Conservation (phyloP, 2,113 vertebrate genomes). For the Chamaetylas fuelleborni region DNA sequence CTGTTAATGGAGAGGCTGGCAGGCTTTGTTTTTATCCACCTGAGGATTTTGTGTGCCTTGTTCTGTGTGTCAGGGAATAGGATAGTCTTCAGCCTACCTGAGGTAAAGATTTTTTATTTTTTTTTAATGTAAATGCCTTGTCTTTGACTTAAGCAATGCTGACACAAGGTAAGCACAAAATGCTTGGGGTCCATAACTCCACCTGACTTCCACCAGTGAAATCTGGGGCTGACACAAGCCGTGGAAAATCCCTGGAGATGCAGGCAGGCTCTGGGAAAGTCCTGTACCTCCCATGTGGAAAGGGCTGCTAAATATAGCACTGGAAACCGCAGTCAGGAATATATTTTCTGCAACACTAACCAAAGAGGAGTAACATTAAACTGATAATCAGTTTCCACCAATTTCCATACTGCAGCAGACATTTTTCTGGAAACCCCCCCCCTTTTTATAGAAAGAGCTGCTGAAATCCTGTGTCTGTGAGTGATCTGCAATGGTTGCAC, state of each 20-base stretch:
- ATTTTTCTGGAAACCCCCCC: not conserved
- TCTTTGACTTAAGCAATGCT: not conserved
- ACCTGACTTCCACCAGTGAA: not conserved
- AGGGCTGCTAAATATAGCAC: not conserved
- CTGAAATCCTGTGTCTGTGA: fast-evolving
- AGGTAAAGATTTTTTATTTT: not conserved
- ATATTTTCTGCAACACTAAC: not conserved
- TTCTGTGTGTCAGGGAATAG: fast-evolving
- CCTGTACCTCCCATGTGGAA: not conserved
- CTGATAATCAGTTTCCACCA: not conserved
- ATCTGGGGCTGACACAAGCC: not conserved
- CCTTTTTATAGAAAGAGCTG: not conserved
- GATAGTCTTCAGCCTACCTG: not conserved
- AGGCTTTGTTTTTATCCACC: not conserved
- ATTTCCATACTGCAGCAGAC: not conserved
- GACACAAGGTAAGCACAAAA: not conserved
- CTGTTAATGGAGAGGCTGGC: not conserved
- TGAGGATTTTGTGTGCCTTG: fast-evolving
- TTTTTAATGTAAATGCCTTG: fast-evolving
- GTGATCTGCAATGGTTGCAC: not conserved
- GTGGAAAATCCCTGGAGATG: not conserved
- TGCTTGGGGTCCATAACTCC: fast-evolving
- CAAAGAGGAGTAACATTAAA: not conserved
- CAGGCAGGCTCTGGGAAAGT: not conserved
- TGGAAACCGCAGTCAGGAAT: not conserved